phyloP scores from a whole-genome alignment of 1,140 invertebrate genomes.

The Solenopsis fugax region DNA sequence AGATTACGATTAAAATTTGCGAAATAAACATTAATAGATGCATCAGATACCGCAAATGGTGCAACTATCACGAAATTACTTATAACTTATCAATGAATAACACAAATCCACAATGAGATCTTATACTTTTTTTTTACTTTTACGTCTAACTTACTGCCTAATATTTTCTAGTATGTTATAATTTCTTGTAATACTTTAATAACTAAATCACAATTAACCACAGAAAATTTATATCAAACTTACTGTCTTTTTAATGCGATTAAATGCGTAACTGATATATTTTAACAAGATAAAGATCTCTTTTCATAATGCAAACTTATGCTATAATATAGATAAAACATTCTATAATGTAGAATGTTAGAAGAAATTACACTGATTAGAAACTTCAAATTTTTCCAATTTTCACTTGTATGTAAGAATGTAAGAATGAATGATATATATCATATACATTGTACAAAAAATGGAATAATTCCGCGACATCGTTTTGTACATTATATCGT shows the following conservation, averaged over 20 bases:
- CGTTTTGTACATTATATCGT: constrained; percentile 75
- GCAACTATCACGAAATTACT: constrained; percentile 40
- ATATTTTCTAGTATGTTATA: constrained; percentile 3
- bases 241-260: constrained; percentile 4
- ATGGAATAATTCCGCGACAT: constrained; percentile 55
- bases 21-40: constrained; percentile 22
- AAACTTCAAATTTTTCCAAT: constrained; percentile 51
- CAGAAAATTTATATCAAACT: constrained; percentile 23
- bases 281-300: constrained; percentile 43
- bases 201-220: constrained; percentile 40
- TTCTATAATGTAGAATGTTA: constrained; percentile 8
- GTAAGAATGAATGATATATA: constrained; percentile 47
- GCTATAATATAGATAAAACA: not conserved
- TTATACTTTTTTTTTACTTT: constrained; percentile 76
- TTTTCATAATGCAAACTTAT: constrained; percentile 55
- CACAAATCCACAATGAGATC: constrained; percentile 83
- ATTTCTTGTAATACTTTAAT: constrained; percentile 36
- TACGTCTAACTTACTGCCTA: constrained; percentile 77
- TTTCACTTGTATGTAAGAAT: constrained; percentile 55
- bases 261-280: constrained; percentile 14
- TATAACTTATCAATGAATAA: constrained; percentile 76
- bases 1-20: constrained; percentile 25
- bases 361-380: constrained; percentile 45
- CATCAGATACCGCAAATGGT: constrained; percentile 5
- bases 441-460: constrained; percentile 52